phyloP scores from a whole-genome alignment of 1,140 invertebrate genomes.

The Saccostrea cuccullata region DNA sequence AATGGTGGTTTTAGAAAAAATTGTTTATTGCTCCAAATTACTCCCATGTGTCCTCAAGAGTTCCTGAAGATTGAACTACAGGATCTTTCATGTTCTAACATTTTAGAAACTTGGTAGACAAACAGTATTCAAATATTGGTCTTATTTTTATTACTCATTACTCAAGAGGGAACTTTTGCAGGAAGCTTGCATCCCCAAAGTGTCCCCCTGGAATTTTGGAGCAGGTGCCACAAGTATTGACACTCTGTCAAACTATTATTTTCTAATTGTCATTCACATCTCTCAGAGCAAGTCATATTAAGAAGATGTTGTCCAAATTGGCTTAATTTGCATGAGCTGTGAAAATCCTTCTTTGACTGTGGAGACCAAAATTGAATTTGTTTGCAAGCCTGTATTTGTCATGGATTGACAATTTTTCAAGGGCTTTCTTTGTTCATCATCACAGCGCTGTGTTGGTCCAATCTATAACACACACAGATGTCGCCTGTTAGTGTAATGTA shows the following conservation, averaged over 20 bases:
- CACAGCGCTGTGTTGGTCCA: not conserved
- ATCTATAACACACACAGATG: constrained; percentile 24
- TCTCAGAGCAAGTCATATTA: constrained; percentile 20
- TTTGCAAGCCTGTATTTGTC: constrained; percentile 13
- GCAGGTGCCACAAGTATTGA: constrained; percentile 32
- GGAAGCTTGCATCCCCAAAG: not conserved
- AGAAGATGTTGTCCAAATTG: constrained; percentile 16
- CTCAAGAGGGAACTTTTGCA: not conserved
- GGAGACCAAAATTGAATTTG: constrained; percentile 25
- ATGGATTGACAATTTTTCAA: constrained; percentile 12
- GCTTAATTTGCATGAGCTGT: constrained; percentile 31
- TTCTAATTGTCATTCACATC: constrained; percentile 36
- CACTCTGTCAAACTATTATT: constrained; percentile 30
- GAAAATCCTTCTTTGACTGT: constrained; percentile 28
- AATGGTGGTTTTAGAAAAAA: not conserved
- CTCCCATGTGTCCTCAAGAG: too few relatives aligned
- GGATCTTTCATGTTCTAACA: not conserved
- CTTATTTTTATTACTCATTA: too few relatives aligned
- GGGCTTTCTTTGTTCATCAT: constrained; percentile 13
- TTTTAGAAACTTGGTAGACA: not conserved
- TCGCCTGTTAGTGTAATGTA: constrained; percentile 20
- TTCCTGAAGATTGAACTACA: too few relatives aligned
- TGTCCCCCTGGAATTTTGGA: not conserved
- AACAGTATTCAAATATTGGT: not conserved
- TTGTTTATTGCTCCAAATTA: too few relatives aligned